Base-by-base conservation (phyloP, 1,140 invertebrate genomes). In the Saccostrea echinata region DNA sequence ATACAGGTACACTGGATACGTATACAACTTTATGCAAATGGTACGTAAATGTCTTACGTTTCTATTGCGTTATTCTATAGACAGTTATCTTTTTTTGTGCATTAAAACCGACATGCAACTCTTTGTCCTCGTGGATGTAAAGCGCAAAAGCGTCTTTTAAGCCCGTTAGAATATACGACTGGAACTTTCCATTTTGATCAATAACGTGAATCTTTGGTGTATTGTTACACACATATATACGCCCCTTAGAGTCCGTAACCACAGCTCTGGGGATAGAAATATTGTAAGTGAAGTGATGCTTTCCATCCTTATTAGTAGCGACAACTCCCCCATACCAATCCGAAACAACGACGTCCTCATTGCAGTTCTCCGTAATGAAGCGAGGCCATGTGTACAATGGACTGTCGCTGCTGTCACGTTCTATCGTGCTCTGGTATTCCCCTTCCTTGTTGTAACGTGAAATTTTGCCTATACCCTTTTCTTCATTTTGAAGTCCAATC, bases 181-280 rank as follows among this genome's bases (percentile, higher is more conserved):
- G 68, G 33, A 76, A 76, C 68, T 76, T 76, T 24, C 68, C 68
- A 76, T 76, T 76, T 33, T 76, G 68, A 18, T 76, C 68, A 13
- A 76, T 1, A 1, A 76, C 68, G 16, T 76, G 68, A 9, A 76
- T 76, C 27, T 76, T 76, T 4, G 68, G 68, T 13, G 68, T 76
- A 30, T 76, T 76, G 27, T 76, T 76, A 27, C 68, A 76, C 24
- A 27, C 68, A 76, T 30, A 76, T 33, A 76, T 76, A 33, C 27
- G 68, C 11, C 68, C 68, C 2, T 76, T 76, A 3, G 68, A 76
- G 13, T 76, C 68, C 3, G 68, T 76, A 12, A 76, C 68, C 24
- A 76, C 68, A 27, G 27, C 68, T 27, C 68, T 27, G 27, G 68
- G 68, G 4, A 76, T 76, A 30, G 68, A 76, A 76, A 76, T 27